phyloP scores from a whole-genome alignment of 2,888 invertebrate species.

The Chaetogeoica ovagalla region DNA sequence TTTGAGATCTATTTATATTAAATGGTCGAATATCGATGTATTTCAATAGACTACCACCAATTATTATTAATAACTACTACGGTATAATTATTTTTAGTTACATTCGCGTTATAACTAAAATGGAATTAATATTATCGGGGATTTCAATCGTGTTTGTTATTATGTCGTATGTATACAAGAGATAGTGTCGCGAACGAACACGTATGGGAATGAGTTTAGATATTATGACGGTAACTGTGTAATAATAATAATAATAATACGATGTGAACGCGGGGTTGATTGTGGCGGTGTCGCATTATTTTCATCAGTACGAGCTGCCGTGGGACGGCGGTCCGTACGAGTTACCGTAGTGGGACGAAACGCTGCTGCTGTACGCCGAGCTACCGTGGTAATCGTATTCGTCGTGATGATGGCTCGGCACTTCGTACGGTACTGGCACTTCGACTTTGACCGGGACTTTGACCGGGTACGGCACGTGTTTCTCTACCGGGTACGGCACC shows the following conservation, averaged over 20 bases:
- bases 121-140: too few species aligned
- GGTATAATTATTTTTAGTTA: too few species aligned
- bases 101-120: too few species aligned
- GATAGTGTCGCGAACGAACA: too few species aligned
- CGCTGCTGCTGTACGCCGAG: neutral
- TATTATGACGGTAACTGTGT: too few species aligned
- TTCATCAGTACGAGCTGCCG: constrained; percentile 11
- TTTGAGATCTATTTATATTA: constrained; percentile 28
- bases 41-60: too few species aligned
- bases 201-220: too few species aligned
- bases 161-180: too few species aligned
- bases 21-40: too few species aligned
- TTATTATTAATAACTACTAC: too few species aligned
- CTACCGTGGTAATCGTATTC: constrained; percentile 25
- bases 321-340: constrained; percentile 23
- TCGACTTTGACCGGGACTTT: constrained; percentile 57
- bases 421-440: constrained; percentile 66
- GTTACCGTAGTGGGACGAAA: neutral
- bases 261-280: neutral
- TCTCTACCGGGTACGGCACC: constrained; percentile 61
- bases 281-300: neutral
- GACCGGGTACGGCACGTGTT: constrained; percentile 70
- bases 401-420: constrained; percentile 65
- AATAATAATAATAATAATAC: too few species aligned
- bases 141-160: too few species aligned